A percentile compares a stretch with the other conserved stretches of the same genome.
phyloP scores from a whole-genome alignment of 2,113 vertebrate species.

The Mustelus asterias region DNA sequence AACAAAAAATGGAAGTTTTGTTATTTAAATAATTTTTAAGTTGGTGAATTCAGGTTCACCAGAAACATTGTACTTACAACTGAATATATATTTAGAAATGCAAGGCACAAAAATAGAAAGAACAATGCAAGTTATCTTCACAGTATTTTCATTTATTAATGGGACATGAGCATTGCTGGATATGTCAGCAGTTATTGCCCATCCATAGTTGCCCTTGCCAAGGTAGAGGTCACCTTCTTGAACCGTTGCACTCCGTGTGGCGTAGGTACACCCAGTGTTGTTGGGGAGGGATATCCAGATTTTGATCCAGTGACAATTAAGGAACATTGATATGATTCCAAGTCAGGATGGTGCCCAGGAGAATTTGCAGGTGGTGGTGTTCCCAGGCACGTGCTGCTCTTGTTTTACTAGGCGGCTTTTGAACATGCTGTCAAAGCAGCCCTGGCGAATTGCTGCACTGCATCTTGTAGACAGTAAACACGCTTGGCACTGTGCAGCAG shows the following conservation, averaged over 20 bases:
- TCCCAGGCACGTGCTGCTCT: not conserved
- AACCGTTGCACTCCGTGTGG: not conserved
- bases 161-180: not conserved
- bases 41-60: not conserved
- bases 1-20: not conserved
- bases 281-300: not conserved
- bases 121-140: not conserved
- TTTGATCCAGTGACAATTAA: not conserved
- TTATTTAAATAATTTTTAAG: not conserved
- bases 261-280: not conserved
- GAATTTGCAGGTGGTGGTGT: not conserved
- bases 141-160: not conserved
- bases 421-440: not conserved
- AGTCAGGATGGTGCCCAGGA: not conserved
- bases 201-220: not conserved
- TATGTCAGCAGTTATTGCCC: not conserved
- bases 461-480: not conserved
- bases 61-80: not conserved
- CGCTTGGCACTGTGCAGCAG: not conserved
- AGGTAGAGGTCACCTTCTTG: not conserved
- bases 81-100: not conserved
- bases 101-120: not conserved
- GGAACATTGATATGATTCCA: not conserved
- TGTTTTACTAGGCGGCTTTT: not conserved
- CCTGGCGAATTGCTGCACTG: not conserved